Conservation (phyloP, 2,888 invertebrate genomes). For the Meiosimyza platycephala region DNA sequence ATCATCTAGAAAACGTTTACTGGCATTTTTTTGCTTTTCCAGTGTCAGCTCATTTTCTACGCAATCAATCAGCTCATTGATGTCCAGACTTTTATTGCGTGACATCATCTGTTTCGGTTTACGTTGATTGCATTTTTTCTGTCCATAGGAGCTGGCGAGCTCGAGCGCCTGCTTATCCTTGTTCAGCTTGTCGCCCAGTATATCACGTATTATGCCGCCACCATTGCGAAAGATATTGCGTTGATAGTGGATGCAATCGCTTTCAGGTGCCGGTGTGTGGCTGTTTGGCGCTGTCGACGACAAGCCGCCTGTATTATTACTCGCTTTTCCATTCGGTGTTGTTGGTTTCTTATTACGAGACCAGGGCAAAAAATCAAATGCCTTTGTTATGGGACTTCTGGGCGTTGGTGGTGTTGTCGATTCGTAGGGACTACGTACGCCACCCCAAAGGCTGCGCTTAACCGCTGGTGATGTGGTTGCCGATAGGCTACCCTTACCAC, state of each 20-base stretch:
- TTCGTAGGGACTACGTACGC: conserved; percentile 39
- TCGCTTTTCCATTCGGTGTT: conserved; percentile 33
- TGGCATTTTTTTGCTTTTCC: conserved; percentile 35
- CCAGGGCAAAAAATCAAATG: conserved; percentile 66
- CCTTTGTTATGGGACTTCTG: conserved; percentile 64
- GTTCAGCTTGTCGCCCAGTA: conserved; percentile 60
- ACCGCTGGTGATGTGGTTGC: conserved; percentile 2
- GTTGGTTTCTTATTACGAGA: conserved; percentile 55
- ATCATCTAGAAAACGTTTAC: conserved; percentile 56
- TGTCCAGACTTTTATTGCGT: conserved; percentile 64
- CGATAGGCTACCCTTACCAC: conserved; percentile 47
- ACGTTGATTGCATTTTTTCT: conserved; percentile 36
- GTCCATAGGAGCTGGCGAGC: conserved; percentile 38
- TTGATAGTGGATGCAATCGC: conserved; percentile 56
- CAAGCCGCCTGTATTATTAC: conserved; percentile 12
- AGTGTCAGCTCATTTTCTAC: conserved; percentile 55
- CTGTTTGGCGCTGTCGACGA: conserved; percentile 1
- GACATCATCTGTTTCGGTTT: conserved; percentile 44
- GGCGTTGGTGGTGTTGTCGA: conserved; percentile 41
- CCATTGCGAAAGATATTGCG: conserved; percentile 64
- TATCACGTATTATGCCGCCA: conserved; percentile 62
- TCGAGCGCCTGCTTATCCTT: conserved; percentile 51
- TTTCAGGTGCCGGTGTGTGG: neutral
- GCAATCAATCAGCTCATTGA: conserved; percentile 62
- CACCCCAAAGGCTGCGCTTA: conserved; percentile 42